phyloP scores from a whole-genome alignment of 2,797 vertebrate species.

The Carcharodon carcharias region DNA sequence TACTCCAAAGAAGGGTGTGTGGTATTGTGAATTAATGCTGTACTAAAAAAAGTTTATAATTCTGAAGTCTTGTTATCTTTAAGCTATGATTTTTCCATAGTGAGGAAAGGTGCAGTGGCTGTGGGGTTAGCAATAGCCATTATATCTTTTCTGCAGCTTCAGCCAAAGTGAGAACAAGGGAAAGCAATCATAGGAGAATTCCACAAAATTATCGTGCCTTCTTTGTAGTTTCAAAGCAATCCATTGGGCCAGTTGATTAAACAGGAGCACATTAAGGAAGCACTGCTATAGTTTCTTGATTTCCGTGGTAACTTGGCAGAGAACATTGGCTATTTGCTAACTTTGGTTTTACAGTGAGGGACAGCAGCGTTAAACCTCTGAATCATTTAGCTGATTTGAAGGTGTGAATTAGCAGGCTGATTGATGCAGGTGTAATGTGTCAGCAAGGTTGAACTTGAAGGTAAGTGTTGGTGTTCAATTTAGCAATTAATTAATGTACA shows the following conservation, averaged over 20 bases:
- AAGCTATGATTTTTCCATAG: neutral
- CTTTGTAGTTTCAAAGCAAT: neutral
- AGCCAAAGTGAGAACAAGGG: neutral
- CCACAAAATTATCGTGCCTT: neutral
- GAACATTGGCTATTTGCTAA: neutral
- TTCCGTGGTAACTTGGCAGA: constrained; percentile 1
- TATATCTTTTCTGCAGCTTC: too few relatives aligned
- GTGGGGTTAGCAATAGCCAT: neutral
- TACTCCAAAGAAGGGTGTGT: neutral
- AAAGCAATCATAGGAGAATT: neutral
- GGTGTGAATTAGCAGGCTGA: constrained; percentile 20
- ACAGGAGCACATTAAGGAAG: neutral
- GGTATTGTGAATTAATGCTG: neutral
- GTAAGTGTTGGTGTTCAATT: constrained; percentile 27
- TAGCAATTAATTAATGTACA: constrained; percentile 31
- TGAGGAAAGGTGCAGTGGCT: neutral
- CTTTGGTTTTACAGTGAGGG: neutral
- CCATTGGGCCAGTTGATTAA: neutral
- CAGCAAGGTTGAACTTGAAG: constrained; percentile 21
- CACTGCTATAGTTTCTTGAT: neutral
- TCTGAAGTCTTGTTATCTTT: neutral
- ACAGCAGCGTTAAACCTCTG: neutral
- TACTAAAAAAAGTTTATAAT: neutral
- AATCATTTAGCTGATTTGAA: constrained; percentile 28
- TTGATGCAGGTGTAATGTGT: constrained; percentile 1